Base-by-base conservation (phyloP, 2,888 invertebrate species). In the Capitulum mitella region DNA sequence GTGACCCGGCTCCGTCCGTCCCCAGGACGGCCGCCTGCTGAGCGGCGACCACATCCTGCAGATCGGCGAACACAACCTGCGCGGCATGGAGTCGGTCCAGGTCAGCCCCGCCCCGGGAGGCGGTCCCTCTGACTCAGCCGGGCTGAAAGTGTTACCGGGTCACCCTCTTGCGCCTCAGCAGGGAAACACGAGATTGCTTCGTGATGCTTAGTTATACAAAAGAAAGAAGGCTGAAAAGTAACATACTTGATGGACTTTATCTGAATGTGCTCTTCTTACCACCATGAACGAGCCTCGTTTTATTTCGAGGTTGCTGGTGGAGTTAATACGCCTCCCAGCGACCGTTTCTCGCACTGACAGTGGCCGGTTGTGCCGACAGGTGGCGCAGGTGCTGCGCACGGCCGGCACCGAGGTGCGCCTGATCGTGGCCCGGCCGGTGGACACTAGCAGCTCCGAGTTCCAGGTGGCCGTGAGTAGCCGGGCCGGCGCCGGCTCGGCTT, bases 41-140 rank as follows among this genome's bases (percentile, higher is more conserved):
- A 94, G 97, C 87, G 98, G 98, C 14, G 99, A 99, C 87, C 98
- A 99, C 88, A 93, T 99, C 84, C 89, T 99, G 83, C 98, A 98
- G 88, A 94, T 95, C 83, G 94, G 94, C 77, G 94, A 97, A 83
- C 94, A 98, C 83, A 95, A 95, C 87, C 89, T 98, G 83, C 92
- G 97, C 79, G 98, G 98, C 80, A 95, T 98, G 90, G 95, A 95
- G 76, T 76, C 76, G 19, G 48, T 76, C 10, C 76, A 76, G 76
- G 76, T 76, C 37, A 70, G 70, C 12, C 34, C 51, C 51, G n/a
- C n/a, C n/a, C n/a, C n/a, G n/a, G n/a, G n/a, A n/a, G n/a, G n/a
- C n/a, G n/a, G n/a, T n/a, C n/a, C n/a, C n/a, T n/a, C n/a, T n/a
- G n/a, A n/a, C n/a, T n/a, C n/a, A n/a, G n/a, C n/a, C n/a, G n/a